Evolutionary conservation across 1,140 invertebrate genomes (phyloP).

Genomic region (Lasioglossum albipes): DNA sequence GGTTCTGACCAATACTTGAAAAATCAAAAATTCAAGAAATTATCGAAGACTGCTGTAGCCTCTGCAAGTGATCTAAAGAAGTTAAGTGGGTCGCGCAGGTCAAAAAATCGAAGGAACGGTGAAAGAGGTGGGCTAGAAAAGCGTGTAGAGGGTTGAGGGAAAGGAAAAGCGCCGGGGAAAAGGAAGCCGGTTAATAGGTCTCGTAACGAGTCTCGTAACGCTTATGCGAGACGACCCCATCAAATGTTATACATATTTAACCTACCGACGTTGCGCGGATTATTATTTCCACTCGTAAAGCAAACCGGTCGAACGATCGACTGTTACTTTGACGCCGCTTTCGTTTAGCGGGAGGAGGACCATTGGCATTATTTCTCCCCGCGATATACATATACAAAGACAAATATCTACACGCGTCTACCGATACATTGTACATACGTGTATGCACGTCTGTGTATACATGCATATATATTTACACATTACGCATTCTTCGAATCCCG

Average conservation of each 20-base stretch:
- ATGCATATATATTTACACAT: not conserved
- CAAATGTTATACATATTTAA: constrained; percentile 65
- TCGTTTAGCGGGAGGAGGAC: not conserved
- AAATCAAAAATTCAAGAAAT: too few relatives aligned
- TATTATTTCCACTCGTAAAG: constrained; percentile 64
- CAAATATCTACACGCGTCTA: not conserved
- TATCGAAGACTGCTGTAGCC: too few relatives aligned
- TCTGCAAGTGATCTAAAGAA: too few relatives aligned
- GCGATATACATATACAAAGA: not conserved
- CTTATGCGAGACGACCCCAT: constrained; percentile 45
- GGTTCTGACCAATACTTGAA: too few relatives aligned
- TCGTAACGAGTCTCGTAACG: constrained; percentile 31
- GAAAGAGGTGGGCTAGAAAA: too few relatives aligned
- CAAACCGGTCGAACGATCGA: constrained; percentile 56
- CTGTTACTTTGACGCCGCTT: constrained; percentile 54
- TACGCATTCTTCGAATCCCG: constrained; percentile 2
- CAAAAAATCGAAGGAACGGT: too few relatives aligned
- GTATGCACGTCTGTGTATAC: not conserved
- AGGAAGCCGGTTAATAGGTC: not conserved
- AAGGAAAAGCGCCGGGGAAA: not conserved
- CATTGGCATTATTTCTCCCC: constrained; percentile 13
- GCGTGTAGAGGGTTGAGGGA: too few relatives aligned
- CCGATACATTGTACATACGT: too few relatives aligned
- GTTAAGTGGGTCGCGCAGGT: too few relatives aligned
- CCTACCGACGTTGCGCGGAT: constrained; percentile 41